Conservation (phyloP, 1,140 invertebrate genomes). For the Drosophila burlai region DNA sequence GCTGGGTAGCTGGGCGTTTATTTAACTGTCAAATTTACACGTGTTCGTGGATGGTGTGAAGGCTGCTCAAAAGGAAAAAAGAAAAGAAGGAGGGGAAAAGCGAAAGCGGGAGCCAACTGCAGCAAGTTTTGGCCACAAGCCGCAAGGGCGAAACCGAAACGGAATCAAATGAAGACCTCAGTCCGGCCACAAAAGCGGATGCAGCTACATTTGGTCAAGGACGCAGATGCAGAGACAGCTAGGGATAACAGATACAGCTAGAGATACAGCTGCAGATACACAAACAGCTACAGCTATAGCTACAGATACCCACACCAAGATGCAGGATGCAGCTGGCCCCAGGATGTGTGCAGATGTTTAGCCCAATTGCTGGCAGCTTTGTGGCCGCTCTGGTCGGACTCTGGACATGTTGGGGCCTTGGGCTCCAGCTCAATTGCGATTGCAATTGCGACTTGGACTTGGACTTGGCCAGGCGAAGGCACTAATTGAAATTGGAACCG, state of each 20-base stretch:
- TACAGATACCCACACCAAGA: conserved; percentile 5
- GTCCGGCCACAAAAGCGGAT: conserved; percentile 18
- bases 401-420: conserved; percentile 1
- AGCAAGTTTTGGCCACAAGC: conserved; percentile 53
- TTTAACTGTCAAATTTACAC: conserved; percentile 77
- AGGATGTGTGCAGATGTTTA: conserved; percentile 46
- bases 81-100: not conserved
- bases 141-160: conserved; percentile 71
- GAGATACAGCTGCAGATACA: conserved; percentile 1
- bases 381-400: conserved; percentile 54
- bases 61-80: conserved; percentile 3
- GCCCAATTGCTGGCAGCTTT: conserved; percentile 57
- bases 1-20: conserved; percentile 42
- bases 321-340: conserved; percentile 26
- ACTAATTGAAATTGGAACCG: conserved; percentile 57
- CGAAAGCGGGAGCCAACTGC: not conserved
- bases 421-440: not conserved
- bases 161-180: conserved; percentile 72
- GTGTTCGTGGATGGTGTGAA: conserved; percentile 48
- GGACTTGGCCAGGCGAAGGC: conserved; percentile 13
- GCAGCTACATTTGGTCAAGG: not conserved
- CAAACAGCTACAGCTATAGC: not conserved
- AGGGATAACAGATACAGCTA: not conserved
- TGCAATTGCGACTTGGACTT: conserved; percentile 7
- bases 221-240: not conserved